Conservation (phyloP, 1,140 invertebrate genomes). For the Zaprionus capensis region DNA sequence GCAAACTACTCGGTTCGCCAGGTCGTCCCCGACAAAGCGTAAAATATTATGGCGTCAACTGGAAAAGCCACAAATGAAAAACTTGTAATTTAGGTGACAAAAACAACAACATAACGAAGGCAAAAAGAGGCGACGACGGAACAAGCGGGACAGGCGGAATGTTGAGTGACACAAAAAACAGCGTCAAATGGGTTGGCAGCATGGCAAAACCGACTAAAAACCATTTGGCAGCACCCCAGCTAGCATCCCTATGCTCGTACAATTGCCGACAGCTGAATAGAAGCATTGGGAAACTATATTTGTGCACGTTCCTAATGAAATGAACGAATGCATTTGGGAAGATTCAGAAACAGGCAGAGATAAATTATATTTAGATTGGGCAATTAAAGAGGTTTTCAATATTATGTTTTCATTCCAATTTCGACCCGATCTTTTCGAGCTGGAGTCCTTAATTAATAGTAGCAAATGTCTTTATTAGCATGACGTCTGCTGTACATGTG, state of each 20-base stretch:
- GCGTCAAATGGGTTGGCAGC: constrained; percentile 59
- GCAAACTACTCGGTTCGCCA: constrained; percentile 30
- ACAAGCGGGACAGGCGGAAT: constrained; percentile 9
- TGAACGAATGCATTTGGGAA: background rate
- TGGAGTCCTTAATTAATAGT: constrained; percentile 2
- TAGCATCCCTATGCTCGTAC: background rate
- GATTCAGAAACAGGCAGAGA: background rate
- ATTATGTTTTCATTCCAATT: too few species aligned
- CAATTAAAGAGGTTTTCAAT: too few species aligned
- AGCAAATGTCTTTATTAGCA: background rate
- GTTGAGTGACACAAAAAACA: constrained; percentile 65
- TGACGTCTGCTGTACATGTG: constrained; percentile 28
- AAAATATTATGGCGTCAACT: constrained; percentile 65
- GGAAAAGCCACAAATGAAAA: constrained; percentile 66
- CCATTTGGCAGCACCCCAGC: constrained; percentile 57
- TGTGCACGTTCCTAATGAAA: background rate
- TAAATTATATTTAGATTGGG: too few species aligned
- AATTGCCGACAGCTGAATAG: background rate
- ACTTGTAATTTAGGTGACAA: constrained; percentile 78
- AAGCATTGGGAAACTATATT: background rate
- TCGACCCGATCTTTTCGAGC: background rate
- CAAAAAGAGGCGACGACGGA: constrained; percentile 11
- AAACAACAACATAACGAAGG: constrained; percentile 56
- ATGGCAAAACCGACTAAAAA: constrained; percentile 37
- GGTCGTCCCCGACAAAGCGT: constrained; percentile 33